A percentile compares a stretch with the other conserved stretches of the same genome.
Conservation (phyloP, 2,888 invertebrate genomes). For the Bibio marci region DNA sequence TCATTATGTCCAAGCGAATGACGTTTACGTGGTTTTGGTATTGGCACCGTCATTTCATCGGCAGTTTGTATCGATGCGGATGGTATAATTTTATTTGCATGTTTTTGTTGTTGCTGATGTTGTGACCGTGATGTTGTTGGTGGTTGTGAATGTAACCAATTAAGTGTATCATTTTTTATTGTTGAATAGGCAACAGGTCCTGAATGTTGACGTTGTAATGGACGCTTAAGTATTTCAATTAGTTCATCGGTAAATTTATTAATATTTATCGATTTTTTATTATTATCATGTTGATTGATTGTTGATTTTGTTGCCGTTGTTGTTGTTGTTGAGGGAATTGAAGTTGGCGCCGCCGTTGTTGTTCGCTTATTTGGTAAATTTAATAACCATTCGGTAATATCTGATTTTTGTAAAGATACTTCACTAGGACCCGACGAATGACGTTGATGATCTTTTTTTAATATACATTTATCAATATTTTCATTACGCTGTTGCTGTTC, state of each 20-base stretch:
- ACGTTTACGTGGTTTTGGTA: slow-evolving; percentile 22
- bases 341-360: neutral
- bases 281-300: neutral
- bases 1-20: slow-evolving; percentile 27
- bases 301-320: neutral
- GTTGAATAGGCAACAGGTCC: slow-evolving; percentile 25
- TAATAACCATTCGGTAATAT: slow-evolving; percentile 25
- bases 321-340: neutral
- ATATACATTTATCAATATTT: slow-evolving; percentile 5
- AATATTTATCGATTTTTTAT: neutral
- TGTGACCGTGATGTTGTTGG: neutral
- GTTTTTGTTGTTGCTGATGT: neutral
- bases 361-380: slow-evolving; percentile 23
- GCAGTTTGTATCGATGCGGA: neutral
- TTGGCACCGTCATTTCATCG: slow-evolving; percentile 12
- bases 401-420: slow-evolving; percentile 26
- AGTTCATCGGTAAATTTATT: slow-evolving; percentile 20
- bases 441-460: slow-evolving; percentile 17
- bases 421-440: slow-evolving; percentile 29
- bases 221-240: slow-evolving; percentile 26
- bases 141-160: slow-evolving; percentile 26
- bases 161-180: slow-evolving; percentile 27
- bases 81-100: neutral
- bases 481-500: slow-evolving; percentile 23
- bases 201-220: slow-evolving; percentile 26